These are phyloP conservation scores for Diarsia dahlii DNA, from an alignment of 2,888 invertebrate genomes.

Conservation along the genomic window DNA sequence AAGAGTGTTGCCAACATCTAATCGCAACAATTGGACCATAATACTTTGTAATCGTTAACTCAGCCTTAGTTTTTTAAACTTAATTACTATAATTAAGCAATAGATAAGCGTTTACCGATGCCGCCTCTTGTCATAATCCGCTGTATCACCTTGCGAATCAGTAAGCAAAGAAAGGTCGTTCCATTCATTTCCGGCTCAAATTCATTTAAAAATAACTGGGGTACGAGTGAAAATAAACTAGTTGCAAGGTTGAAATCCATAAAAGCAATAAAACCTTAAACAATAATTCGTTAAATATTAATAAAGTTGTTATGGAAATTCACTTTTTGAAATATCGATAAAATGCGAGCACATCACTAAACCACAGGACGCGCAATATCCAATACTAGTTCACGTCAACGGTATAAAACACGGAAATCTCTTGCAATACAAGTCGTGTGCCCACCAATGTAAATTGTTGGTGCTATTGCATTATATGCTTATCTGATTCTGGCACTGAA, in stretches of 20 bases:
- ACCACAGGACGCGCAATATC: conserved; percentile 82
- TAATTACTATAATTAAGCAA: conserved; percentile 21
- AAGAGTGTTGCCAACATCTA: neutral
- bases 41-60: conserved; percentile 17
- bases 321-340: conserved; percentile 48
- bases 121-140: neutral
- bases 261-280: conserved; percentile 7
- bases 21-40: conserved; percentile 24
- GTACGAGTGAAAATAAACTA: conserved; percentile 34
- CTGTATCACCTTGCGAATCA: conserved; percentile 26
- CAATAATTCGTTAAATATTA: too few relatives aligned
- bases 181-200: conserved; percentile 1
- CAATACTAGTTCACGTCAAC: conserved; percentile 82
- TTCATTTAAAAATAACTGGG: neutral
- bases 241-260: conserved; percentile 28
- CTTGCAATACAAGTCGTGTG: conserved; percentile 70
- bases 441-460: conserved; percentile 66
- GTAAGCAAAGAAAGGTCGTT: conserved; percentile 23
- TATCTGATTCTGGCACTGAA: conserved; percentile 48
- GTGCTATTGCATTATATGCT: conserved; percentile 51
- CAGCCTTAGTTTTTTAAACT: conserved; percentile 27
- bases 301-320: neutral
- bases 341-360: conserved; percentile 61
- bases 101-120: conserved; percentile 10
- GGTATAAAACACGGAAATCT: conserved; percentile 80